Conservation (phyloP, 2,888 invertebrate species). For the Celastrina argiolus region DNA sequence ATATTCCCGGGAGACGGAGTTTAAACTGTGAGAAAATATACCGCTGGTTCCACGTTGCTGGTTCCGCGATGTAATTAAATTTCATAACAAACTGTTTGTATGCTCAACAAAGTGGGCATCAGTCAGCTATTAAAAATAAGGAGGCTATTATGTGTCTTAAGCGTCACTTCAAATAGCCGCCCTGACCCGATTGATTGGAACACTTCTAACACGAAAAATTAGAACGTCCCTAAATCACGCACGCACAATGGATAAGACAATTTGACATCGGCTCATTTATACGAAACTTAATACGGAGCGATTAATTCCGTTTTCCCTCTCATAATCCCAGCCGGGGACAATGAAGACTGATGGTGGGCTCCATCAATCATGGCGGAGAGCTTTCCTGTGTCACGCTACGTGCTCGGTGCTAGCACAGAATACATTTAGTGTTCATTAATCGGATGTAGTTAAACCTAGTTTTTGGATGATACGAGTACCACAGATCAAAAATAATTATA, state of each 20-base stretch:
- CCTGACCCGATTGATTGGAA: too few species aligned
- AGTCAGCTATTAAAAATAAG: too few species aligned
- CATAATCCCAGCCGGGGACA: slow-evolving; percentile 25
- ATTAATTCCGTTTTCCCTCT: slow-evolving; percentile 25
- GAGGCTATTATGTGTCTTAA: too few species aligned
- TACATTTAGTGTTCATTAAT: slow-evolving; percentile 5
- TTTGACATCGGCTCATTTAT: slow-evolving; percentile 22
- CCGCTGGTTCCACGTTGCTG: too few species aligned
- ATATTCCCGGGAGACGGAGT: too few species aligned
- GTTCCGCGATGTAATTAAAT: too few species aligned
- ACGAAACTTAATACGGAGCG: slow-evolving; percentile 23
- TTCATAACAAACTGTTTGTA: too few species aligned
- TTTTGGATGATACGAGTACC: neutral
- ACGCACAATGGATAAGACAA: slow-evolving; percentile 6
- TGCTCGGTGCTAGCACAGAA: neutral
- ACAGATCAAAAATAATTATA: too few species aligned
- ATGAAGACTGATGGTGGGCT: slow-evolving; percentile 24
- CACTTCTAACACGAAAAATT: neutral
- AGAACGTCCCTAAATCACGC: neutral
- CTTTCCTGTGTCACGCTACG: slow-evolving; percentile 24
- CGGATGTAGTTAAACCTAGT: neutral
- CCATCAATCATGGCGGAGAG: slow-evolving; percentile 25
- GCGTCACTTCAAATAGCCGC: too few species aligned
- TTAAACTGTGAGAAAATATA: too few species aligned
- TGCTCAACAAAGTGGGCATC: too few species aligned